Evolutionary conservation across 2,113 vertebrate genomes (phyloP), one percentile per base, ranked within the genome.

Genomic region (Coptodon bakossiorum): DNA sequence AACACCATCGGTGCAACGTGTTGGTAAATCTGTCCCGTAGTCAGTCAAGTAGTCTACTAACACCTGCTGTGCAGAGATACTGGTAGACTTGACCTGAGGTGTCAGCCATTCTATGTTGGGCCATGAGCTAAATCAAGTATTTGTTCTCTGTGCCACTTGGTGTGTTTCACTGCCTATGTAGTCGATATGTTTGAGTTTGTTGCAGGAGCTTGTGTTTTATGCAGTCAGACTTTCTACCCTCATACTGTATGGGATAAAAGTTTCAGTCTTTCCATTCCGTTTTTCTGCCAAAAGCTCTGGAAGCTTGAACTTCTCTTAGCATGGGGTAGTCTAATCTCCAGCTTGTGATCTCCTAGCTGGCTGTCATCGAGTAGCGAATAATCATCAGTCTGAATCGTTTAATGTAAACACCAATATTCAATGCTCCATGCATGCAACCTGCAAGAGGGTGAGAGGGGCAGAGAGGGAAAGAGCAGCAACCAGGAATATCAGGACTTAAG

Each of bases 401-500:
- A n/a, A 34, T 78, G 17, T 78, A 78, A 52, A 78, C 45, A 52
- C 19, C 27, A 22, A 45, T 73, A 68, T 59, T 78, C n/a, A 36
- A 19, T 11, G 3, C 2, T 12, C 56, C n/a, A 1, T 24, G n/a
- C 43, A 43, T 10, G 71, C 36, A 27, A 53, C 48, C 4, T 81
- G 59, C 56, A 56, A 54, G 48, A 40, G 3, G 12, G 76, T 24
- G 81, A 86, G 73, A 81, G 88, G 50, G 87, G 63, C 59, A 45
- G 61, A 84, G 57, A 82, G 83, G 88, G 54, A 91, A 52, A 80
- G 82, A 86, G 80, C 80, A 80, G 83, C 40, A 12, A 90, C 83
- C 90, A 82, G 87, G 93, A 94, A 92, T 93, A 94, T 93, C 87
- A 73, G 91, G 95, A 95, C 83, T 96, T 95, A 95, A 92, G 38